Percentiles rank a stretch among this genome's conserved stretches.
phyloP scores from a whole-genome alignment of 2,113 vertebrate genomes.

The Helogale parvula region DNA sequence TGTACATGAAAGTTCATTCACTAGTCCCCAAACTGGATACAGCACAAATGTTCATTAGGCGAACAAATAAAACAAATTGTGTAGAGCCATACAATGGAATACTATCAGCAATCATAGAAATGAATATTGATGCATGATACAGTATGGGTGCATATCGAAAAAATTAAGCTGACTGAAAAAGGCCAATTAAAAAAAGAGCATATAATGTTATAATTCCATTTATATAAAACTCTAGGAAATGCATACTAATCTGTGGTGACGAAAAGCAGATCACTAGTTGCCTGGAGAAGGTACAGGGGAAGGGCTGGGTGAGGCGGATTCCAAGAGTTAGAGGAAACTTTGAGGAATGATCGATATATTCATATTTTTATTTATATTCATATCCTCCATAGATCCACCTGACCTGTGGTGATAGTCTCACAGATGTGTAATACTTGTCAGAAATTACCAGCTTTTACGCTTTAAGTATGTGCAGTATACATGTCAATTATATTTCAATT shows the following conservation, averaged over 20 bases:
- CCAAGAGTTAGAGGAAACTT: background rate
- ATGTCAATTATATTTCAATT: background rate
- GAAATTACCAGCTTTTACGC: background rate
- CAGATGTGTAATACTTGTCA: too few species aligned
- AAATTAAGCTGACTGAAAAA: background rate
- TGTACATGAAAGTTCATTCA: background rate
- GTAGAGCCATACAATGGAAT: background rate
- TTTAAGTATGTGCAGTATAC: background rate
- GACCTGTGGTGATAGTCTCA: background rate
- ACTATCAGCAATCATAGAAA: background rate
- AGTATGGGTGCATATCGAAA: background rate
- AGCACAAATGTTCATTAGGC: background rate
- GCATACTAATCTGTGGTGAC: background rate
- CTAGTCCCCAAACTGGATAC: background rate
- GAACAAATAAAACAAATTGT: background rate
- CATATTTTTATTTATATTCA: background rate
- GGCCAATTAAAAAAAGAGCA: background rate
- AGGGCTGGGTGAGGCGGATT: background rate
- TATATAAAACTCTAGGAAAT: background rate
- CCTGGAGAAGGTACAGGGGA: background rate
- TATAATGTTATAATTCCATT: background rate
- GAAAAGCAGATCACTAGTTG: background rate
- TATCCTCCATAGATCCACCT: background rate
- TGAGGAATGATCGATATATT: background rate
- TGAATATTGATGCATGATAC: background rate